These are phyloP conservation scores for Apis mellifera DNA, from an alignment of 1,140 invertebrate species.

Conservation along the genomic window DNA sequence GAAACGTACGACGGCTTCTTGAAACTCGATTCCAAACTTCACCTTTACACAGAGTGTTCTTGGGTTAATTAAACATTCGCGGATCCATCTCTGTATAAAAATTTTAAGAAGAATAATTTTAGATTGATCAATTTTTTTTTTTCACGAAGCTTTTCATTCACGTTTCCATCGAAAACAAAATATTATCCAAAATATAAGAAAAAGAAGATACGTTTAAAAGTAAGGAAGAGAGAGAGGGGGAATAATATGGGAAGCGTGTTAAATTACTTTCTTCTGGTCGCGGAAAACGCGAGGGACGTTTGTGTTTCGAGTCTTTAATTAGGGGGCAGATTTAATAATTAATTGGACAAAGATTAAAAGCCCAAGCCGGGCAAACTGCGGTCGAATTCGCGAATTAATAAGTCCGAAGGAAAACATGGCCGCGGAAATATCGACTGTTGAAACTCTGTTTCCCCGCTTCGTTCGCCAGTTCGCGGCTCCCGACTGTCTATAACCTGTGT, in stretches of 20 bases:
- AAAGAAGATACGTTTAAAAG: not conserved
- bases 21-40: too few relatives aligned
- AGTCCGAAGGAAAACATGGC: conserved; percentile 41
- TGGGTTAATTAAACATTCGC: too few relatives aligned
- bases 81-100: too few relatives aligned
- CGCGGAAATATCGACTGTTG: conserved; percentile 28
- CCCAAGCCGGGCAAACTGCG: conserved; percentile 35
- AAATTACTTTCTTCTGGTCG: conserved; percentile 41
- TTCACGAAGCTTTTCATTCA: too few relatives aligned
- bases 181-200: too few relatives aligned
- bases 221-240: not conserved
- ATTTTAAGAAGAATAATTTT: too few relatives aligned
- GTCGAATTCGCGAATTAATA: conserved; percentile 53
- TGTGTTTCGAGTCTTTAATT: conserved; percentile 50
- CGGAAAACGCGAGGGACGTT: not conserved
- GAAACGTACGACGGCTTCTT: too few relatives aligned
- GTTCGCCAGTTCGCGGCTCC: too few relatives aligned
- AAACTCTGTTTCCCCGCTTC: not conserved
- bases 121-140: too few relatives aligned
- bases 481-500: not conserved
- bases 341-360: conserved; percentile 45
- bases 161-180: too few relatives aligned
- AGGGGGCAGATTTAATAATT: conserved; percentile 44
- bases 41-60: too few relatives aligned
- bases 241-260: conserved; percentile 11